Base-by-base conservation (phyloP, 2,888 invertebrate genomes). In the Philaethria dido region DNA sequence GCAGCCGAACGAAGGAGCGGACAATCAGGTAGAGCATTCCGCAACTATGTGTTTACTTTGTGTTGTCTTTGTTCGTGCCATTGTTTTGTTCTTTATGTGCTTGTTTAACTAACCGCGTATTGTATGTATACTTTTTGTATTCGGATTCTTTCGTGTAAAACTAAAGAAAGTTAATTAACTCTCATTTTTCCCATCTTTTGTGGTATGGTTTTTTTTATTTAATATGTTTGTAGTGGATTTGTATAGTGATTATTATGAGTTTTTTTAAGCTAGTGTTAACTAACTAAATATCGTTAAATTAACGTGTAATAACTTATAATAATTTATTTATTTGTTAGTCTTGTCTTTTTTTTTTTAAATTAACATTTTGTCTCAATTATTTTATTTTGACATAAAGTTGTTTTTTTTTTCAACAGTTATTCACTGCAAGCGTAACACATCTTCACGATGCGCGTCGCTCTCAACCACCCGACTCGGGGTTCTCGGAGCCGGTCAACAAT, bases 1-100 rank as follows among this genome's bases (percentile, higher is more conserved):
- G 78, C 87, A 92, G 92, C 89, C 87, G 73, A 88, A 89, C 87
- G 85, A 87, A 87, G 91, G 89, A 87, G 86, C 89, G 76, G 91
- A 90, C 79, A 90, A 90, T 86, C 91, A 92, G 92, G 92, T 92
- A 88, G 72, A 44, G 48, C 61, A 64, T 66, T 52, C 62, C 44
- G 44, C 59, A 54, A 63, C 66, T 74, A 69, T 74, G 69, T 71
- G 44, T 68, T 64, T 67, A 65, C 63, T 62, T 68, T 69, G 18
- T 66, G 42, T 54, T 64, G 39, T 60, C 60, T 47, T 33, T 60
- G 60, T 60, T 52, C 33, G 18, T 54, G 44, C n/a, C 48, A 22
- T 50, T 69, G 57, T 68, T 66, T 64, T 64, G 64, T 67, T 61
- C 54, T 45, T 62, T 68, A 62, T 68, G 55, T 18, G 29, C 60